These are phyloP conservation scores for Siniperca undulata DNA, from an alignment of 2,797 vertebrate species.

Conservation along the genomic window DNA sequence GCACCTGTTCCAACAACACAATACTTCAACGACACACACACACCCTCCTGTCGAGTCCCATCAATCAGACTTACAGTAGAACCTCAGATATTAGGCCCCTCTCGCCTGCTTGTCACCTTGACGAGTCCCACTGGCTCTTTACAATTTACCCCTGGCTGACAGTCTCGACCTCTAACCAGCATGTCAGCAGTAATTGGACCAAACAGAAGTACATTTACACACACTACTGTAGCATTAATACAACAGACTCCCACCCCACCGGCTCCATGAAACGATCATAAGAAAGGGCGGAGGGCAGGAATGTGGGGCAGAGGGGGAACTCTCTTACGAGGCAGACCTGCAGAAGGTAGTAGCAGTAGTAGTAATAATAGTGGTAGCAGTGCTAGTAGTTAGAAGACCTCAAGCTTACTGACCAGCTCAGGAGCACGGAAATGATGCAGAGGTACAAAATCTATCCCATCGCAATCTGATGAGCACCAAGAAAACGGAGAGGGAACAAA, in stretches of 20 bases:
- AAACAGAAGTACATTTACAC: slow-evolving; percentile 91
- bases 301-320: slow-evolving; percentile 30
- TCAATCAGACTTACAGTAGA: slow-evolving; percentile 54
- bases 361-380: slow-evolving; percentile 56
- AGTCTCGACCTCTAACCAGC: slow-evolving; percentile 83
- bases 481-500: slow-evolving; percentile 76
- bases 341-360: slow-evolving; percentile 70
- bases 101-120: slow-evolving; percentile 19
- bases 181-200: slow-evolving; percentile 85
- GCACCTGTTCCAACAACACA: slow-evolving; percentile 81
- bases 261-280: slow-evolving; percentile 37
- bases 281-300: slow-evolving; percentile 29
- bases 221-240: slow-evolving; percentile 85
- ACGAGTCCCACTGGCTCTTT: slow-evolving; percentile 23
- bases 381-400: slow-evolving; percentile 57
- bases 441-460: slow-evolving; percentile 79
- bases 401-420: slow-evolving; percentile 57
- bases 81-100: slow-evolving; percentile 37
- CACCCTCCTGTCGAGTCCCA: slow-evolving; percentile 46
- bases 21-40: slow-evolving; percentile 47
- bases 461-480: slow-evolving; percentile 87
- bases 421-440: slow-evolving; percentile 49
- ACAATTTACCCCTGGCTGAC: slow-evolving; percentile 60
- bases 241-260: slow-evolving; percentile 82
- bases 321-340: slow-evolving; percentile 66